Evolutionary conservation across 2,113 vertebrate species (phyloP), one percentile per base, ranked within the genome.

Genomic region (Dipodomys stephensi): DNA sequence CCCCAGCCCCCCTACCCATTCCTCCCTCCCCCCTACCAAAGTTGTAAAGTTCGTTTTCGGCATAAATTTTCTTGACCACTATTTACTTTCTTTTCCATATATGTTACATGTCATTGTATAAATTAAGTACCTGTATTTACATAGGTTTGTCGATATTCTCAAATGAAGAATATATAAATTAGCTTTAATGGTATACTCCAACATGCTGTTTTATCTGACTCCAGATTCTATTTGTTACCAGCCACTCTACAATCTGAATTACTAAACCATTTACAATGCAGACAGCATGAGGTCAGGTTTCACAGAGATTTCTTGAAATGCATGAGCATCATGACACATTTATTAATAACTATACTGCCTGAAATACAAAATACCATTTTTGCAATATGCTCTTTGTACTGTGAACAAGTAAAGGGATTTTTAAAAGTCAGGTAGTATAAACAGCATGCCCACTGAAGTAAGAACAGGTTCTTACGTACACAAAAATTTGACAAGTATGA

Each of bases 241-340:
- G 35, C 5, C 84, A 46, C 22, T 73, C 64, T 60, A 39, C 4
- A 87, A 30, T 35, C 20, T 78, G 65, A 85, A 81, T 93, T 57
- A 76, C 64, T 92, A 92, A 96, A 83, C 28, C 46, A 83, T 89
- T 93, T 93, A 39, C 6, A 92, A 62, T 68, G 7, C 7, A 92
- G 44, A 71, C 22, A 92, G 78, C 60, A 80, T 28, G 20, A 93
- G 20, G 9, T 18, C 65, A 92, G n/a, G n/a, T 83, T 94, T 91
- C 83, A 91, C 25, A 88, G 53, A 94, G n/a, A 57, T 57, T 81
- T 94, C 71, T 72, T 82, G 64, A 95, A 82, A 83, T 79, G 83
- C 8, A 28, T n/a, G 35, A 12, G 4, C 27, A 90, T 74, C 19
- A 62, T 67, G 65, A 76, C 76, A 94, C 60, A 71, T 49, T 90